Base-by-base conservation (phyloP, 2,113 vertebrate genomes). In the Geococcyx californianus region DNA sequence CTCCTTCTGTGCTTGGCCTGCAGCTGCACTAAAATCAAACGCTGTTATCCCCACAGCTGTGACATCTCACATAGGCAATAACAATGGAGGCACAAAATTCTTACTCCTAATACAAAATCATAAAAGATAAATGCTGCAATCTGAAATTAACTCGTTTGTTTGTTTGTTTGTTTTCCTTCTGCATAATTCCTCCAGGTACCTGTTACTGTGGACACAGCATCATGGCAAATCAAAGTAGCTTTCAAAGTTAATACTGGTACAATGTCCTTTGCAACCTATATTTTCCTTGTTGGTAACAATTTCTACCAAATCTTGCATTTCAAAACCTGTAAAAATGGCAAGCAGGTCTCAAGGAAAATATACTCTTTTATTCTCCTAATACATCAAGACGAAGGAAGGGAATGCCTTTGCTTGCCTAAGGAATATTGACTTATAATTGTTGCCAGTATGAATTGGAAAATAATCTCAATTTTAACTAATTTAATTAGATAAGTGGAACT, bases 401-500 rank as follows among this genome's bases (percentile, higher is more conserved):
- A 95, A 93, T 92, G 52, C 34, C 44, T 77, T 60, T 7, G 7
- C 78, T 82, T 69, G 29, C 29, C 38, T 74, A 47, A 85, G 45
- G 90, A 91, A 83, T 87, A 84, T 20, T 80, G 34, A 93, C 20
- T 33, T 80, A 13, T 19, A 6, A 86, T 91, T 93, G 36, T 36
- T 82, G 47, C 84, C 75, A 88, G 64, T 31, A 70, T 67, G 73
- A 90, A 67, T 38, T 25, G 49, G 75, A 96, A 96, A 96, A 95
- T 88, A 55, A 88, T 67, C 59, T 60, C 58, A 20, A 52, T 93
- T 67, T 86, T 96, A 92, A 94, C 67, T 86, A 92, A 93, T 73
- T 89, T 94, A 94, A 74, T 93, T 72, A 96, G 72, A 86, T 93
- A 94, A 96, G 88, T 87, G 84, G 87, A 95, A 96, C 68, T 73